A percentile compares a stretch with the other conserved stretches of the same genome.
These are phyloP conservation scores for Lycocorax pyrrhopterus DNA, from an alignment of 2,113 vertebrate genomes.

Conservation along the genomic window DNA sequence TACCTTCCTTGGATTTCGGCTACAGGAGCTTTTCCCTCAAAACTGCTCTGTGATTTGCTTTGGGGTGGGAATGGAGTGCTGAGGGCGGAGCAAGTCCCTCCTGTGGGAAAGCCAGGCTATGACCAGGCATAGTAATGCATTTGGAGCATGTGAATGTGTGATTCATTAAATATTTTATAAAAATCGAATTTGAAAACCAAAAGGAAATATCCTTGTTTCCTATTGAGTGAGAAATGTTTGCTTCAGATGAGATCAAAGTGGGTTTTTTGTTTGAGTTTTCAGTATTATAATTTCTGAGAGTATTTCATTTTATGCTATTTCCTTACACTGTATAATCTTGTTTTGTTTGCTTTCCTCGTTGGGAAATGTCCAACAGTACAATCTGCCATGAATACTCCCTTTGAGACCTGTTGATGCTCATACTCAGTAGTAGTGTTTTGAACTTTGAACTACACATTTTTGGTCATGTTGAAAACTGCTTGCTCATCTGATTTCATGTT, in stretches of 20 bases:
- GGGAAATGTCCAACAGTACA: not conserved
- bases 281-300: not conserved
- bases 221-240: not conserved
- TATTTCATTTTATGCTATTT: not conserved
- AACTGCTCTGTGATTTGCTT: not conserved
- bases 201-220: not conserved
- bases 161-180: not conserved
- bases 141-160: not conserved
- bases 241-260: not conserved
- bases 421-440: not conserved
- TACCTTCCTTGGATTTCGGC: not conserved
- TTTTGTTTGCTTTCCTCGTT: not conserved
- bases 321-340: not conserved
- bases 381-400: not conserved
- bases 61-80: not conserved
- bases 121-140: not conserved
- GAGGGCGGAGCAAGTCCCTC: not conserved
- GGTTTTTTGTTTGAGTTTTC: not conserved
- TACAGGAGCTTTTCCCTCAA: not conserved
- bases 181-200: not conserved
- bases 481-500: not conserved
- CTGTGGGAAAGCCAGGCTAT: not conserved
- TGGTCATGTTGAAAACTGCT: not conserved
- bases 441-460: not conserved
- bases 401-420: not conserved